A percentile compares a stretch with the other conserved stretches of the same genome.
Conservation (phyloP, 2,113 vertebrate species). For the Platysteira castanea region DNA sequence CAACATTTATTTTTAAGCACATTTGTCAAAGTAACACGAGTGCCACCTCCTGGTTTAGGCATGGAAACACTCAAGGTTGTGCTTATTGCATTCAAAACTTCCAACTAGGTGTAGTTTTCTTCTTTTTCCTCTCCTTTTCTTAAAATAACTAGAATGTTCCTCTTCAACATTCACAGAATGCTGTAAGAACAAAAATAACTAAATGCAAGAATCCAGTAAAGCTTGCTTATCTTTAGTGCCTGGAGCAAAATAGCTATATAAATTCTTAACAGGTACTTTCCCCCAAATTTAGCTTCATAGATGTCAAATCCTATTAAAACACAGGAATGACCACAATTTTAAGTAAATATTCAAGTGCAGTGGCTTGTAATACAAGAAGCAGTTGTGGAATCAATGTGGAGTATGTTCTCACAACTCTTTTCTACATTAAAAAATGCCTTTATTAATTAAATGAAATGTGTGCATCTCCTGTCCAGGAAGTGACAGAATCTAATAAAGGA, state of each 20-base stretch:
- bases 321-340: not conserved
- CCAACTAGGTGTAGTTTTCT: accelerated
- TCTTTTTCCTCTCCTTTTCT: too few relatives aligned
- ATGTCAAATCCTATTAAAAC: not conserved
- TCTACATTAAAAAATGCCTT: not conserved
- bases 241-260: not conserved
- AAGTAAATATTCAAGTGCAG: not conserved
- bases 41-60: constrained; percentile 48
- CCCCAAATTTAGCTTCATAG: not conserved
- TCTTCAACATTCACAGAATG: not conserved
- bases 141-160: not conserved
- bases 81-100: not conserved
- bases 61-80: not conserved
- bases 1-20: not conserved
- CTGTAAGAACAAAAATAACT: not conserved
- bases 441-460: not conserved
- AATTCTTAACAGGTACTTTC: not conserved
- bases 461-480: not conserved
- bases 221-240: not conserved
- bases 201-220: not conserved
- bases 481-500: not conserved
- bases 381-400: not conserved
- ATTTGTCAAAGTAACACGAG: not conserved
- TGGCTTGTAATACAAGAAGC: not conserved
- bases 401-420: not conserved